Evolutionary conservation across 2,797 vertebrate species (phyloP).

Genomic region (Bryconaethiops microstoma): DNA sequence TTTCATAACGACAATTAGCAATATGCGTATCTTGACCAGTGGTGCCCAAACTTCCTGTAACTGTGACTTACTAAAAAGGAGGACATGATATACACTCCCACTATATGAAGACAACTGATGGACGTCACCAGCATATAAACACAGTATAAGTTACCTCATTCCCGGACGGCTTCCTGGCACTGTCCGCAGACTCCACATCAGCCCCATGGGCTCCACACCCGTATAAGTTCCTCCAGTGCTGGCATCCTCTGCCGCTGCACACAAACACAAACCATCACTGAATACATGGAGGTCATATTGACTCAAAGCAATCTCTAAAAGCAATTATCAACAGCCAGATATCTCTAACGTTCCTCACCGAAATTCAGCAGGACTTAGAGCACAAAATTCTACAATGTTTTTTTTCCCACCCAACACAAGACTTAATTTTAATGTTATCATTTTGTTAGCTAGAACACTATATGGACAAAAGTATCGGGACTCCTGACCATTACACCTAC

Average conservation of each 20-base stretch:
- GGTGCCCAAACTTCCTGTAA: too few relatives aligned
- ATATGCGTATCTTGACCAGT: too few relatives aligned
- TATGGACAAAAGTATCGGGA: too few relatives aligned
- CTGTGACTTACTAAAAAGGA: too few relatives aligned
- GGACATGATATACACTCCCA: too few relatives aligned
- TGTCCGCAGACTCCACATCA: conserved; percentile 57
- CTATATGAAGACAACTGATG: too few relatives aligned
- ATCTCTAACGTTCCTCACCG: not conserved
- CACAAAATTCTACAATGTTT: not conserved
- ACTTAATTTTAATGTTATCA: too few relatives aligned
- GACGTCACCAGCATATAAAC: too few relatives aligned
- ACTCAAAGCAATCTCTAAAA: not conserved
- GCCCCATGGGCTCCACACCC: conserved; percentile 56
- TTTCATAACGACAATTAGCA: too few relatives aligned
- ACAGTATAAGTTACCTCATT: conserved; percentile 40
- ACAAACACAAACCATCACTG: not conserved
- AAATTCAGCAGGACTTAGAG: not conserved
- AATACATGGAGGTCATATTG: not conserved
- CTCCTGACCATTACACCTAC: too few relatives aligned
- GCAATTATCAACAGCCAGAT: not conserved
- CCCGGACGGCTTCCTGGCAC: conserved; percentile 52
- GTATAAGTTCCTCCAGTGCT: conserved; percentile 51
- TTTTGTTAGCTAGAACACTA: too few relatives aligned
- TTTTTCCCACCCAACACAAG: too few relatives aligned
- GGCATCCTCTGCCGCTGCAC: conserved; percentile 44